Evolutionary conservation across 1,140 invertebrate genomes (phyloP), one percentile per base, ranked within the genome.

Genomic region (Metaphire vulgaris): DNA sequence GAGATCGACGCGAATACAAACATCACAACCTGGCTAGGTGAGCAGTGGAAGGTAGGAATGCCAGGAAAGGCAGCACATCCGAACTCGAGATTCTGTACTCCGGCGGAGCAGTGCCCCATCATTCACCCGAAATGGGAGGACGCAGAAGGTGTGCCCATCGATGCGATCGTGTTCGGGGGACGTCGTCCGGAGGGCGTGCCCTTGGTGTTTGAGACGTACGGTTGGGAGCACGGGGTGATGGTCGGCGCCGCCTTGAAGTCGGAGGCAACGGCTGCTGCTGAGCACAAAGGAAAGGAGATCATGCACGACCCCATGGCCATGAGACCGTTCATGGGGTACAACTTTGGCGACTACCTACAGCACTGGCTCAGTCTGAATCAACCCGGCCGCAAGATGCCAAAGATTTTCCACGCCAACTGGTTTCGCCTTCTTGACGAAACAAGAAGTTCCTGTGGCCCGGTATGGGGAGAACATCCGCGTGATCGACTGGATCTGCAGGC

Each of bases 291-390:
- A 16, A 97, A 96, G 87, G 88, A 91, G 6, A 92, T 99, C 2
- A 98, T 99, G 96, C 92, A 99, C 84, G 97, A 99, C 89, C 97
- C 97, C 33, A 98, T 99, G 87, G 97, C 97, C 0, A 99, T 99
- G 96, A 89, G 97, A 69, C 97, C 97, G 41, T 99, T 99, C 90
- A 98, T 99, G 84, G 97, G 97, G 1, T 99, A 99, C 89, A 99
- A 99, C 87, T 98, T 99, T 84, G 96, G 97, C 14, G 88, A 98
- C 80, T 99, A 99, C 85, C 88, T 99, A 2, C 85, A 91, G 21
- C 97, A 99, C 83, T 99, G 97, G 97, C 86, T 99, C 67, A 92
- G 90, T 78, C 93, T 98, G 90, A 69, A 78, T 12, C 21, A 77
- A 64, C 66, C 72, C 0, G 72, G 69, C 26, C 69, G 72, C 28